Evolutionary conservation across 2,113 vertebrate species (phyloP).

Genomic region (Andinoacara biseriatus): DNA sequence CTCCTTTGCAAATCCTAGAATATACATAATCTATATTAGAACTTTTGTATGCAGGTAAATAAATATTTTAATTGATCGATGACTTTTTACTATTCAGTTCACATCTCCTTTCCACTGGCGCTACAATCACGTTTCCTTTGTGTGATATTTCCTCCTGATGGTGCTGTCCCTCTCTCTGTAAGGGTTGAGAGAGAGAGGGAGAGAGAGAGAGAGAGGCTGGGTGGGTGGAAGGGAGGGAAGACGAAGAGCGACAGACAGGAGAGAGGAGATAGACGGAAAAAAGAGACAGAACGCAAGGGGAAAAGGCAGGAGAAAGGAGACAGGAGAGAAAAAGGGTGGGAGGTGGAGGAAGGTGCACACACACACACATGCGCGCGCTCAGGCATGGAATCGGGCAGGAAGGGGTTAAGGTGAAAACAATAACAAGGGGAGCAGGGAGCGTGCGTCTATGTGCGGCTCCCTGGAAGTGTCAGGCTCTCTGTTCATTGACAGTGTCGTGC

Average conservation of each 20-base stretch:
- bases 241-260: conserved; percentile 51
- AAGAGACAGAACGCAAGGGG: conserved; percentile 23
- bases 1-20: conserved; percentile 18
- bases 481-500: conserved; percentile 90
- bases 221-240: conserved; percentile 29
- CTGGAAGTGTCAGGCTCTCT: conserved; percentile 86
- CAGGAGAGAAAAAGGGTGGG: conserved; percentile 1
- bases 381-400: conserved; percentile 59
- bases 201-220: conserved; percentile 1
- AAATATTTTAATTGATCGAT: conserved; percentile 43
- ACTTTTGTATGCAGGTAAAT: conserved; percentile 33
- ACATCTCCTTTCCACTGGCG: conserved; percentile 25
- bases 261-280: conserved; percentile 37
- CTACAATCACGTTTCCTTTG: conserved; percentile 63
- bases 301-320: conserved; percentile 20
- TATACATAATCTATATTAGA: conserved; percentile 13
- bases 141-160: conserved; percentile 72
- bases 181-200: conserved; percentile 46
- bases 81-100: conserved; percentile 26
- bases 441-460: conserved; percentile 79
- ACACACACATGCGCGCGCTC: neutral
- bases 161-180: conserved; percentile 60
- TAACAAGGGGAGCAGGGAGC: conserved; percentile 78
- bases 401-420: conserved; percentile 84
- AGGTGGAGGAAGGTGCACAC: conserved; percentile 38